A percentile compares a stretch with the other conserved stretches of the same genome.
Evolutionary conservation across 2,797 vertebrate genomes (phyloP).

Genomic region (Microhierax caerulescens): DNA sequence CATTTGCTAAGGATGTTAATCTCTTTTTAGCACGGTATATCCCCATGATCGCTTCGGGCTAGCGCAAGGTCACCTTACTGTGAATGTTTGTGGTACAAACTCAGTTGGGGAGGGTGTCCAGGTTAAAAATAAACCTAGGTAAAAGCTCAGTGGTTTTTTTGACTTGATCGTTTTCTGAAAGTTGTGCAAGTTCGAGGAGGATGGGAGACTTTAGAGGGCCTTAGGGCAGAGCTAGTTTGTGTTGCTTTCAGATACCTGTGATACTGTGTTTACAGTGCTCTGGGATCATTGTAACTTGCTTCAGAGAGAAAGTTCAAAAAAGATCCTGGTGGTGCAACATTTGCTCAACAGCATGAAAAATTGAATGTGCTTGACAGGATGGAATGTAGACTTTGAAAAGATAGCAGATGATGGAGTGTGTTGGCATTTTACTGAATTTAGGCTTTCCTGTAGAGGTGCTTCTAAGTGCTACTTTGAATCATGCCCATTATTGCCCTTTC

Average conservation of each 20-base stretch:
- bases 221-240: not conserved
- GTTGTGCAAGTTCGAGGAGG: not conserved
- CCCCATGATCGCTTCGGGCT: not conserved
- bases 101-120: not conserved
- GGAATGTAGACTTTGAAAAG: not conserved
- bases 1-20: rapidly evolving
- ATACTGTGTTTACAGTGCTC: rapidly evolving
- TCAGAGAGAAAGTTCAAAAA: not conserved
- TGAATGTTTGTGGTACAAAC: not conserved
- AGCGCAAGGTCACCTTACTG: rapidly evolving
- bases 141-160: not conserved
- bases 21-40: not conserved
- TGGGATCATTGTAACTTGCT: not conserved
- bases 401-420: not conserved
- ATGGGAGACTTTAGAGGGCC: not conserved
- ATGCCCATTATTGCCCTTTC: not conserved
- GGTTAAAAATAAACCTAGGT: not conserved
- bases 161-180: not conserved
- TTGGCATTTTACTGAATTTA: not conserved
- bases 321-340: not conserved
- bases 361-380: not conserved
- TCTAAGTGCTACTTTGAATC: not conserved
- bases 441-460: not conserved
- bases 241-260: not conserved
- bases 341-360: not conserved